These are phyloP conservation scores for Strigops habroptila DNA, from an alignment of 2,113 vertebrate species.

Conservation along the genomic window DNA sequence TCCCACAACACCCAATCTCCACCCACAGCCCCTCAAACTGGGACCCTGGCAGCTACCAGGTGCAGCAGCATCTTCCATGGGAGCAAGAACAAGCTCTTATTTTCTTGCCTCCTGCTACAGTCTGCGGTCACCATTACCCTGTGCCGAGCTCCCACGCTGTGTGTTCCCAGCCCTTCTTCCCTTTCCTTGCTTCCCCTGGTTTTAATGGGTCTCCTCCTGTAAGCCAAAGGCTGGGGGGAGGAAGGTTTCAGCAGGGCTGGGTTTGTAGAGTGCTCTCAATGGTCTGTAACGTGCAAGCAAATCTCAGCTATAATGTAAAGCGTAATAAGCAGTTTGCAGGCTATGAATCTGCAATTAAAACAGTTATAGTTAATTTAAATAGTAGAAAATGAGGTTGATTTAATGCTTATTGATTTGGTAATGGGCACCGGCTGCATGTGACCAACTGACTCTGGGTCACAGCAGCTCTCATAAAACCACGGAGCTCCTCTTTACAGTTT, in stretches of 20 bases:
- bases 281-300: conserved; percentile 63
- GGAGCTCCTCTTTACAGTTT: neutral
- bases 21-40: neutral
- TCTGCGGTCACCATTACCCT: neutral
- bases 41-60: neutral
- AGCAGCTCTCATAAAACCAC: neutral
- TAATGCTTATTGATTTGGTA: conserved; percentile 61
- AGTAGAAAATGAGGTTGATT: conserved; percentile 64
- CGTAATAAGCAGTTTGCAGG: conserved; percentile 56
- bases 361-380: conserved; percentile 70
- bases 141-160: neutral
- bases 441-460: conserved; percentile 56
- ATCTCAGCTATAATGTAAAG: conserved; percentile 58
- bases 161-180: neutral
- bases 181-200: neutral
- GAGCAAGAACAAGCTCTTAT: neutral
- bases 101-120: neutral
- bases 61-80: neutral
- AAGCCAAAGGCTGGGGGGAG: neutral
- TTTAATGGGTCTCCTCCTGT: neutral
- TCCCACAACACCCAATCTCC: neutral
- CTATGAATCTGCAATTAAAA: conserved; percentile 67
- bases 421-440: conserved; percentile 52
- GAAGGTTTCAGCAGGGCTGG: neutral
- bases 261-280: conserved; percentile 59